Evolutionary conservation across 1,140 invertebrate genomes (phyloP).

Genomic region (Andricus grossulariae): DNA sequence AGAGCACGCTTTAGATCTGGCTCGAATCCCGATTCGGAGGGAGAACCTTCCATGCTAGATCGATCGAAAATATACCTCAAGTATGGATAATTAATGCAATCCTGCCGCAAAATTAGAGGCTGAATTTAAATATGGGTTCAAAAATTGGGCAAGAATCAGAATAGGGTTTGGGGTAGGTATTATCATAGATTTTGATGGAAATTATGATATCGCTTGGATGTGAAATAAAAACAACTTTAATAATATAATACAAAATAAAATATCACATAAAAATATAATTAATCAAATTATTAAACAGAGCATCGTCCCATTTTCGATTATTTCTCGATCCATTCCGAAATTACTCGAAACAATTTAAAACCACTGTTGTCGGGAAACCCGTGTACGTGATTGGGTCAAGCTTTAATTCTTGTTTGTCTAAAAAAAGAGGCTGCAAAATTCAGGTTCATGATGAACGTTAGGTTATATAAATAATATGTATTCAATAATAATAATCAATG

Average conservation of each 20-base stretch:
- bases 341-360: too few species aligned
- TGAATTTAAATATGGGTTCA: neutral
- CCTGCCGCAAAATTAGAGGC: neutral
- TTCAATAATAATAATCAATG: too few species aligned
- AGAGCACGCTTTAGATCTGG: slow-evolving; percentile 58
- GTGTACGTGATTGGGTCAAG: too few species aligned
- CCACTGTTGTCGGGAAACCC: too few species aligned
- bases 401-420: too few species aligned
- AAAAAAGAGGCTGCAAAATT: too few species aligned
- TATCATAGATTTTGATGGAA: neutral
- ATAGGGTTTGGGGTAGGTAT: neutral
- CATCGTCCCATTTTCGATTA: too few species aligned
- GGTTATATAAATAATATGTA: too few species aligned
- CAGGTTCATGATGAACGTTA: too few species aligned
- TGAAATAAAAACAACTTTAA: neutral
- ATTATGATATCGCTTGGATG: neutral
- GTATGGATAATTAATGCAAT: slow-evolving; percentile 7
- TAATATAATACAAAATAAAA: neutral
- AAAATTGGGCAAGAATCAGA: neutral
- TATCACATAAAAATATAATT: too few species aligned
- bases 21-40: slow-evolving; percentile 59
- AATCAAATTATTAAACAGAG: too few species aligned
- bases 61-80: slow-evolving; percentile 54
- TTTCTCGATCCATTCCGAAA: too few species aligned
- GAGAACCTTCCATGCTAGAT: slow-evolving; percentile 48